Conservation (phyloP, 2,113 vertebrate genomes). For the Chloebia gouldiae region DNA sequence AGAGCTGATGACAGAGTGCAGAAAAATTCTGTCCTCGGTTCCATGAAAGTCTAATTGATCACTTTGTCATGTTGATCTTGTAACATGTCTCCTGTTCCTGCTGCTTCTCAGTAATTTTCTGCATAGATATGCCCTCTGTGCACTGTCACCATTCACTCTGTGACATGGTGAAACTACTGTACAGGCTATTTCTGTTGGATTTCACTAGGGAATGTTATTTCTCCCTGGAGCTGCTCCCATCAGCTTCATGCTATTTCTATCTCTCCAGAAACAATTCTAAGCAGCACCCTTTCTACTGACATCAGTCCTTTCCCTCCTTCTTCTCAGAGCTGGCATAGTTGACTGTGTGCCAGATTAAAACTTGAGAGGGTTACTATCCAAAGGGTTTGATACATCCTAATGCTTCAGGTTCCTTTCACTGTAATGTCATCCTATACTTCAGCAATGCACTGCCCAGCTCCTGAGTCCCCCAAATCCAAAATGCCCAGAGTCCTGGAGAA, state of each 20-base stretch:
- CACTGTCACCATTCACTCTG: neutral
- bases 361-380: neutral
- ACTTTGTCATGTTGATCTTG: constrained; percentile 33
- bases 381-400: neutral
- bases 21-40: neutral
- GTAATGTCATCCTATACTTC: neutral
- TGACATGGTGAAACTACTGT: neutral
- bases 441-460: neutral
- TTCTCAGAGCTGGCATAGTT: neutral
- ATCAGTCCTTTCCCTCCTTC: neutral
- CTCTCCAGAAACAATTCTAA: neutral
- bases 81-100: neutral
- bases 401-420: constrained; percentile 5
- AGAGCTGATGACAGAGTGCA: neutral
- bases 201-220: neutral
- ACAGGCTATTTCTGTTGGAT: neutral
- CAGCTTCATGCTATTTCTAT: neutral
- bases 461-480: neutral
- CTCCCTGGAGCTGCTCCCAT: neutral
- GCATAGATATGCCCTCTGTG: neutral
- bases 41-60: constrained; percentile 23
- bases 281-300: neutral
- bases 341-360: neutral
- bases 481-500: neutral
- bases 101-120: neutral